Conservation (phyloP, 1,140 invertebrate genomes). For the Pinna nobilis region DNA sequence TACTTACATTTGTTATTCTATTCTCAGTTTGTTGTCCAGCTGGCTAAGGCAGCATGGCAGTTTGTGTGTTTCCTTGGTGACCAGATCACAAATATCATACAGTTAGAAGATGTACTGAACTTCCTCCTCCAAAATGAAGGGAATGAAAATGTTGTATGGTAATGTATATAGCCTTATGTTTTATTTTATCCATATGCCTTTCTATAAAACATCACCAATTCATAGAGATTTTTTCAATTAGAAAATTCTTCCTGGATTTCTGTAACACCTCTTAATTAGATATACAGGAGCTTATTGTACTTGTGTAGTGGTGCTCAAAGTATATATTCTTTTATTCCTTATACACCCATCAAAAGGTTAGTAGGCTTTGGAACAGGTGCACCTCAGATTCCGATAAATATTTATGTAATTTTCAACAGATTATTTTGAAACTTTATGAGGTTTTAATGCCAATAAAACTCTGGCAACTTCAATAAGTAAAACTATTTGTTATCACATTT, state of each 20-base stretch:
- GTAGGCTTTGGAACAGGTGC: no score
- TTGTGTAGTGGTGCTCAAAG: no score
- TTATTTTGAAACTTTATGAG: no score
- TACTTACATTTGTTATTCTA: not conserved
- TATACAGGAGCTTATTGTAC: no score
- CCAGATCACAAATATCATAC: not conserved
- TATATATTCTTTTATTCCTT: not conserved
- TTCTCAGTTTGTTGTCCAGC: not conserved
- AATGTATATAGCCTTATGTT: not conserved
- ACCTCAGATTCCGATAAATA: no score
- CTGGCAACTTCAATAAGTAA: no score
- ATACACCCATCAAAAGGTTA: not conserved
- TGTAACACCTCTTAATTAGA: not conserved
- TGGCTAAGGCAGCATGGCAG: conserved; percentile 35
- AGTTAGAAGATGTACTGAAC: conserved; percentile 32
- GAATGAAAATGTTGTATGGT: conserved; percentile 43
- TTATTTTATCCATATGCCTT: not conserved
- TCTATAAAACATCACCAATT: not conserved
- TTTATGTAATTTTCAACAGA: no score
- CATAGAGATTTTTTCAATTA: not conserved
- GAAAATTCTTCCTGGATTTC: not conserved
- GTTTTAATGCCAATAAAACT: no score
- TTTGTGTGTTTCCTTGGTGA: conserved; percentile 30
- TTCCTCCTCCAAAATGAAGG: conserved; percentile 28
- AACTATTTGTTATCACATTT: no score